Evolutionary conservation across 2,888 invertebrate genomes (phyloP), one percentile per base, ranked within the genome.

Genomic region (Spodoptera littoralis): DNA sequence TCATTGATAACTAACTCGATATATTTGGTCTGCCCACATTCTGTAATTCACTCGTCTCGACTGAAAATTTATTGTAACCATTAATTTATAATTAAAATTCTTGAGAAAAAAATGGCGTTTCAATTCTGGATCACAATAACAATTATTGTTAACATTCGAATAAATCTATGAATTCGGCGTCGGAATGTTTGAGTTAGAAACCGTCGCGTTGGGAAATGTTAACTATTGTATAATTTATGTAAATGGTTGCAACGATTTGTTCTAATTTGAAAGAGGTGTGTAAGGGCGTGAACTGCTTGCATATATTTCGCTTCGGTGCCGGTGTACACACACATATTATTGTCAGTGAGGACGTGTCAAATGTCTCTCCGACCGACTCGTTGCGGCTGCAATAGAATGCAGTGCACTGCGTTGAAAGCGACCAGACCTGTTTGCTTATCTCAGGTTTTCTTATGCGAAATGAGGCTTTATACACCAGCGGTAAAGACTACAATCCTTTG

Each of bases 371-470:
- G 83, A 85, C 84, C 87, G 89, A 87, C 86, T 88, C 86, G 88
- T 85, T 89, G 90, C 80, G 88, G 88, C 90, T 87, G 89, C 92
- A 89, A 92, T 90, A 92, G 90, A 92, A 92, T 92, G 92, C 89
- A 88, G 86, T 71, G 84, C 81, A 84, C 79, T 84, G 84, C 89
- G 86, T 88, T 90, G 88, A 91, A 91, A 91, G 90, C 91, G 79
- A 86, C 88, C 86, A 88, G 90, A 90, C 90, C 88, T 88, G 90
- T 91, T 90, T 88, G 85, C 88, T 87, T 86, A 84, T 85, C 84
- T 84, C 63, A n/a, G 65, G 46, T 63, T 75, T 77, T 78, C 79
- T 76, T 80, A 70, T 55, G 74, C 84, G 60, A 89, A 88, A 86
- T 75, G 64, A 64, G 63, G 70, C 85, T 80, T 79, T 88, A 88